These are phyloP conservation scores for Mycteria americana DNA, from an alignment of 2,797 vertebrate genomes.

Conservation along the genomic window DNA sequence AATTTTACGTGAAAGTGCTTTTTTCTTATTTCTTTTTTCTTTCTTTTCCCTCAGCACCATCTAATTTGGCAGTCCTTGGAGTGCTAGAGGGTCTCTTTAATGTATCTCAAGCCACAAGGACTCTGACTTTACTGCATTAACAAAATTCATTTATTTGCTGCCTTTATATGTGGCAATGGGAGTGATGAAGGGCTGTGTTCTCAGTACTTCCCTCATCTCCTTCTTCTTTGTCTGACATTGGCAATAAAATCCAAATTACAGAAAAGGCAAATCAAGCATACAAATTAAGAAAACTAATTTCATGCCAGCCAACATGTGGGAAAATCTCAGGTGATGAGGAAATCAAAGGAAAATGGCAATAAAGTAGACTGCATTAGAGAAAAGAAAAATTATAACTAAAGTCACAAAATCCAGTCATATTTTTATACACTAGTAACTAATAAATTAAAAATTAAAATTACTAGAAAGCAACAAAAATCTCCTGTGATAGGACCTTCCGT, in stretches of 20 bases:
- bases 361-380: background rate
- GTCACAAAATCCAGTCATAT: background rate
- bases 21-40: constrained; percentile 2
- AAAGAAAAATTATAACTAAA: background rate
- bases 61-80: background rate
- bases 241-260: constrained; percentile 28
- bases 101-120: background rate
- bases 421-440: background rate
- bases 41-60: background rate
- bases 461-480: background rate
- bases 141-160: constrained; percentile 19
- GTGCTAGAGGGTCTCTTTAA: constrained; percentile 4
- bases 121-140: constrained; percentile 10
- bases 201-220: background rate
- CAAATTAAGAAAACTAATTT: constrained; percentile 37
- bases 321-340: background rate
- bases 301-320: background rate
- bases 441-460: background rate
- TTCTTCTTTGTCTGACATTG: background rate
- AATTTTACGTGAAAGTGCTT: constrained; percentile 4
- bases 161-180: background rate
- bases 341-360: background rate
- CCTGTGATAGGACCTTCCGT: background rate
- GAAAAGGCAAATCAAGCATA: background rate
- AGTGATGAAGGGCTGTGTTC: background rate